Percentiles rank a stretch among this genome's conserved stretches.
phyloP scores from a whole-genome alignment of 2,797 vertebrate genomes.

The Oryzias sinensis region DNA sequence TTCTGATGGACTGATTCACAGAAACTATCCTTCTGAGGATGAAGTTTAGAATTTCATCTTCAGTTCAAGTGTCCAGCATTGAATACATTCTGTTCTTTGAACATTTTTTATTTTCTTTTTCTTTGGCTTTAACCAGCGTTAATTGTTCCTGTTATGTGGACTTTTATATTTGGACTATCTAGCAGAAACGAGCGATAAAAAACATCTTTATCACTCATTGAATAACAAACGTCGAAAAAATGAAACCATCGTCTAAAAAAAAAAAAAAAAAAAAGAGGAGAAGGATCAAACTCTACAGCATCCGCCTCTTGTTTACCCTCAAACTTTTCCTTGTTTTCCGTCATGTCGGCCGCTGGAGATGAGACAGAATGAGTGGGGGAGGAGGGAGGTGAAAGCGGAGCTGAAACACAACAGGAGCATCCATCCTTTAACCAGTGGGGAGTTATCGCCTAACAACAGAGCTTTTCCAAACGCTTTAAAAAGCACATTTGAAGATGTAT shows the following conservation, averaged over 20 bases:
- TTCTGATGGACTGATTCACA: too few species aligned
- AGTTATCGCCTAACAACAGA: slow-evolving; percentile 80
- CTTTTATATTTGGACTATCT: too few species aligned
- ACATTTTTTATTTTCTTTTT: too few species aligned
- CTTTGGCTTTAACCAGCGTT: too few species aligned
- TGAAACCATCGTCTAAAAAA: slow-evolving; percentile 1
- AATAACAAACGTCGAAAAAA: background rate
- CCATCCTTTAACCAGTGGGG: slow-evolving; percentile 72
- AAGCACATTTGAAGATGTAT: slow-evolving; percentile 76
- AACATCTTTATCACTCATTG: background rate
- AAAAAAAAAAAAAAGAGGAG: slow-evolving; percentile 14
- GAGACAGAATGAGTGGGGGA: slow-evolving; percentile 23
- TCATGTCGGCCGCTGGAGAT: slow-evolving; percentile 34
- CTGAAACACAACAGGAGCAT: slow-evolving; percentile 68
- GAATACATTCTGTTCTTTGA: too few species aligned
- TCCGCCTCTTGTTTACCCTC: slow-evolving; percentile 15
- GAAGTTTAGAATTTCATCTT: too few species aligned
- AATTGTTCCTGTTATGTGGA: too few species aligned
- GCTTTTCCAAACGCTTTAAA: slow-evolving; percentile 69
- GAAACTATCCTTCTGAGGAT: too few species aligned
- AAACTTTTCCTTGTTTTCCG: slow-evolving; percentile 49
- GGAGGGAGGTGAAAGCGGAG: slow-evolving; percentile 42
- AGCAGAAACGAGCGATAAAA: too few species aligned
- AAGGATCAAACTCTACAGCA: slow-evolving; percentile 35
- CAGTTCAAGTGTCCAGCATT: too few species aligned